Evolutionary conservation across 2,113 vertebrate species (phyloP).

Genomic region (Asarcornis scutulata): DNA sequence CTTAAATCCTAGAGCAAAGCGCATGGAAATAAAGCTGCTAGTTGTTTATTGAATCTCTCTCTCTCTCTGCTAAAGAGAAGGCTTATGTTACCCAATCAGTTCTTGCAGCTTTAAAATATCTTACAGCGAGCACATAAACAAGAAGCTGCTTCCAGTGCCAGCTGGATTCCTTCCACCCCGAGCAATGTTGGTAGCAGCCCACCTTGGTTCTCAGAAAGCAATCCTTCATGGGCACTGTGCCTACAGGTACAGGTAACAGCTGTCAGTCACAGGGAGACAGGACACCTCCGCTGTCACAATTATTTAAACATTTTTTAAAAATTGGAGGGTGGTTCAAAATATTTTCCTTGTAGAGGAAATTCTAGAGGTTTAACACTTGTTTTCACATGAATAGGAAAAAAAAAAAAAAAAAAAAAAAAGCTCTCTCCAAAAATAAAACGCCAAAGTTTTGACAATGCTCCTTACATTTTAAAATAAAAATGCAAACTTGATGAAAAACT

Average conservation of each 20-base stretch:
- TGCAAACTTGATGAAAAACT: background rate
- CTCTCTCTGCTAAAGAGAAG: background rate
- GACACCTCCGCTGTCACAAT: background rate
- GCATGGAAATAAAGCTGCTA: slow-evolving; percentile 4
- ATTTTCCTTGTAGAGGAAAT: background rate
- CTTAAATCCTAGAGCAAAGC: background rate
- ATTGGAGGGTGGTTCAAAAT: background rate
- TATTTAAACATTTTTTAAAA: background rate
- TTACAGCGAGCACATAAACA: background rate
- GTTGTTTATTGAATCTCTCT: background rate
- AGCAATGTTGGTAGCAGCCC: accelerated
- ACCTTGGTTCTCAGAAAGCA: background rate
- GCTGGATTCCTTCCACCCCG: background rate
- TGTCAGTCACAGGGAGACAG: background rate
- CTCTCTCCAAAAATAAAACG: background rate
- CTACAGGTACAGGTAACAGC: background rate
- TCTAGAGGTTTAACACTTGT: background rate
- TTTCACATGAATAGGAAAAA: background rate
- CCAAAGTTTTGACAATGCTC: background rate
- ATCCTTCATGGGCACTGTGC: background rate
- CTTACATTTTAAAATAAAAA: background rate
- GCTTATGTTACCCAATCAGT: background rate
- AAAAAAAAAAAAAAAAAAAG: background rate
- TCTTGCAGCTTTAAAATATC: background rate
- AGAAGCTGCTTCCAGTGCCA: background rate